Conservation (phyloP, 2,797 vertebrate genomes). For the Kryptopterus vitreolus region DNA sequence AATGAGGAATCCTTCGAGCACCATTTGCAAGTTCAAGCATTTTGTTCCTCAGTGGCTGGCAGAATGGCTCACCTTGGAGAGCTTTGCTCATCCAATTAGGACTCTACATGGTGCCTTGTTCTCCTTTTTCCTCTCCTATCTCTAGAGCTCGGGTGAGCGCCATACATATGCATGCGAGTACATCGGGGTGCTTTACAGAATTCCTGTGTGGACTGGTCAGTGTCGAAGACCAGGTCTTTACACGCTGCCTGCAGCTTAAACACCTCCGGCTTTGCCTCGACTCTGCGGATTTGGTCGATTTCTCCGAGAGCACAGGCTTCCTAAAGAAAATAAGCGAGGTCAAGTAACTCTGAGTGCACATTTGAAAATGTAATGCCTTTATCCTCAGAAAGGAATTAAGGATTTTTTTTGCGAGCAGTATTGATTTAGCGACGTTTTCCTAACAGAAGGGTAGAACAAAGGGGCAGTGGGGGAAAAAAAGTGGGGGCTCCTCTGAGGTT, state of each 20-base stretch:
- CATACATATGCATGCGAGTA: conserved; percentile 32
- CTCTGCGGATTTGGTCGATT: conserved; percentile 16
- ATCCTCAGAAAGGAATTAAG: conserved; percentile 40
- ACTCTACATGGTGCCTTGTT: conserved; percentile 24
- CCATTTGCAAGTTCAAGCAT: conserved; percentile 45
- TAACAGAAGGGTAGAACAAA: conserved; percentile 55
- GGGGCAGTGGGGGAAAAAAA: conserved; percentile 58
- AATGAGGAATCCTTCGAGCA: conserved; percentile 50
- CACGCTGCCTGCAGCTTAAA: neutral
- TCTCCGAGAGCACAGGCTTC: neutral
- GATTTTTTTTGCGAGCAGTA: conserved; percentile 57
- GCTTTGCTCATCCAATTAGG: conserved; percentile 48
- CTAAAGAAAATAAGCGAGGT: conserved; percentile 16
- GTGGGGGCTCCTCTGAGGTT: conserved; percentile 60
- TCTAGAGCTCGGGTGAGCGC: conserved; percentile 17
- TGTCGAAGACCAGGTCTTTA: neutral
- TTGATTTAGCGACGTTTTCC: conserved; percentile 60
- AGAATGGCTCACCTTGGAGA: conserved; percentile 19
- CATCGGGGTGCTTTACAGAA: neutral
- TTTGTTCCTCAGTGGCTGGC: conserved; percentile 42
- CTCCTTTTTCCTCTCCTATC: conserved; percentile 39
- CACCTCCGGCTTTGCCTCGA: neutral
- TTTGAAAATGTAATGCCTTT: conserved; percentile 20
- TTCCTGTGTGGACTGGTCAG: conserved; percentile 2
- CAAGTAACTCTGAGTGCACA: neutral